Conservation (phyloP, 1,140 invertebrate genomes). For the Diorhabda carinulata region DNA sequence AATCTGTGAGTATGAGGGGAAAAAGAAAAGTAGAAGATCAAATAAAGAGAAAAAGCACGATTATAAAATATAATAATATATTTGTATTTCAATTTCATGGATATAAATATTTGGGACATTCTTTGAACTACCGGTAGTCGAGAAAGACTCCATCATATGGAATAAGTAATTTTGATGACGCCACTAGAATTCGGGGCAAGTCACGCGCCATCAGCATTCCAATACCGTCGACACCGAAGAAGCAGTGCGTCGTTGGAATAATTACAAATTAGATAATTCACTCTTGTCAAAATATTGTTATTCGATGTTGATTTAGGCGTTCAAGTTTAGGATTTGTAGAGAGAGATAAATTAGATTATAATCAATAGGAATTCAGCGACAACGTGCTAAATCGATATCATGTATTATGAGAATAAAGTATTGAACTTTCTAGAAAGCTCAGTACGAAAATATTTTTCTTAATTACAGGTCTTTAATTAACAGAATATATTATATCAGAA, state of each 20-base stretch:
- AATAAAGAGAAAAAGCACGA: background rate
- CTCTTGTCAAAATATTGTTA: slow-evolving; percentile 3
- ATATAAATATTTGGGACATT: too few species aligned
- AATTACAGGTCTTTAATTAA: too few species aligned
- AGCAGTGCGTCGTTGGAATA: background rate
- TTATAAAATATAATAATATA: background rate
- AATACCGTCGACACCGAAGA: background rate
- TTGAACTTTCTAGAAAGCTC: too few species aligned
- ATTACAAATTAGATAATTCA: slow-evolving; percentile 3
- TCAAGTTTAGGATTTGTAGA: background rate
- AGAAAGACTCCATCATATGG: background rate
- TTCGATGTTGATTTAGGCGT: slow-evolving; percentile 2
- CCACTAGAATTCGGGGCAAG: background rate
- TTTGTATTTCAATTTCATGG: too few species aligned
- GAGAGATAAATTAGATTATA: background rate
- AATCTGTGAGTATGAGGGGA: background rate
- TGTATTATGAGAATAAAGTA: too few species aligned
- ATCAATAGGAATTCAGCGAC: too few species aligned
- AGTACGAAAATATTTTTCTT: too few species aligned
- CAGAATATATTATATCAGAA: too few species aligned
- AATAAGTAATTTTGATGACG: slow-evolving; percentile 1
- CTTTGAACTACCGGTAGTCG: too few species aligned
- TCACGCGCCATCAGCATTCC: background rate
- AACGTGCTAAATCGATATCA: too few species aligned
- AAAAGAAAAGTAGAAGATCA: background rate